Evolutionary conservation across 2,888 invertebrate genomes (phyloP).

Genomic region (Sympetrum striolatum): DNA sequence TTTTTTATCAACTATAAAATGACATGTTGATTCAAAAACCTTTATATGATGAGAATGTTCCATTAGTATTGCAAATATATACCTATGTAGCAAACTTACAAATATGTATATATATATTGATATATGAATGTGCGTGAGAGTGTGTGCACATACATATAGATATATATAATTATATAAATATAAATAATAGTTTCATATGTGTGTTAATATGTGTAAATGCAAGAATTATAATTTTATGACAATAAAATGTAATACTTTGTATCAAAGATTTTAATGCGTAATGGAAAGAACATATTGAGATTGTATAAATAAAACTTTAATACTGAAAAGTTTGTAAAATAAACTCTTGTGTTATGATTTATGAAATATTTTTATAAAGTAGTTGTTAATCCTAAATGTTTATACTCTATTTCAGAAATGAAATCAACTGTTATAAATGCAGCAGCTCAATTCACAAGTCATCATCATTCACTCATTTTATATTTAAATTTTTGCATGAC

Average conservation of each 20-base stretch:
- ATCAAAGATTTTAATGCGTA: conserved; percentile 40
- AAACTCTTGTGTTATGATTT: conserved; percentile 40
- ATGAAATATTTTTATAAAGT: conserved; percentile 41
- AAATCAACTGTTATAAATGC: background rate
- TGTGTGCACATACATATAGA: background rate
- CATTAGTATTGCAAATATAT: background rate
- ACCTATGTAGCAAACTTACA: background rate
- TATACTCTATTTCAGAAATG: conserved; percentile 17
- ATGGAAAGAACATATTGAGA: conserved; percentile 26
- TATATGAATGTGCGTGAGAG: background rate
- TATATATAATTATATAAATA: background rate
- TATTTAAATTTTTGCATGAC: conserved; percentile 20
- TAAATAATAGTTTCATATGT: conserved; percentile 22
- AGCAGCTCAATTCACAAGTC: conserved; percentile 13
- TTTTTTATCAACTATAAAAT: conserved; percentile 33
- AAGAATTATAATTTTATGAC: conserved; percentile 43
- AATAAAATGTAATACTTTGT: conserved; percentile 43
- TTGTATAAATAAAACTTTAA: conserved; percentile 37
- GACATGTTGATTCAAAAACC: background rate
- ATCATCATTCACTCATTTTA: background rate
- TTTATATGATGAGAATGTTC: conserved; percentile 27
- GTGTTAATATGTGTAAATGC: conserved; percentile 36
- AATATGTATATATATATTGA: background rate
- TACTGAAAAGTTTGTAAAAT: conserved; percentile 39
- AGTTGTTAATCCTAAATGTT: conserved; percentile 38